Base-by-base conservation (phyloP, 1,140 invertebrate species). In the Penaeus indicus region DNA sequence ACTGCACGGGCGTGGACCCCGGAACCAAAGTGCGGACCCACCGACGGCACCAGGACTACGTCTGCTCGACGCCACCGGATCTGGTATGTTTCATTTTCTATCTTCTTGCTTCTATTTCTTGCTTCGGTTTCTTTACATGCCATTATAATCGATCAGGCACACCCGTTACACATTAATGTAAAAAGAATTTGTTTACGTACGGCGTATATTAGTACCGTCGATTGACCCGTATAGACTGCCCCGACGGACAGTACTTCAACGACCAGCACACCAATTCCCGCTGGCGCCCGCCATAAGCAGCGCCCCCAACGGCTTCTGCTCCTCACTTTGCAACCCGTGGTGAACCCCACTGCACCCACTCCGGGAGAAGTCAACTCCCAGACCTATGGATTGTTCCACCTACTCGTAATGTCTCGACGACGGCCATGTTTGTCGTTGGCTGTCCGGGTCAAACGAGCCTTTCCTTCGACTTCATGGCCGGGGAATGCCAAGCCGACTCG, bases 1-100 rank as follows among this genome's bases (percentile, higher is more conserved):
- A 77, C 69, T 85, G 84, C 27, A 11, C 84, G 77, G 84, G 69
- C 19, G 32, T 62, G 47, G 69, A 77, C 22, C 22, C 27, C 47
- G 84, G 84, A 10, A 42, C 27, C 38, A 60, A 60, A 4, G 84
- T 85, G 69, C 72, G 69, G 84, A 69, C 84, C 84, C 47, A 85
- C 84, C 21, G 84, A 85, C 69, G 77, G 84, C 62, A 85, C 84
- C 42, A 85, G 69, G 77, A 85, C 69, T 85, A 85, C 69, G 67
- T 60, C 5, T 85, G 72, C 27, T 54, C 54, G 54, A 54, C 54
- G 54, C 54, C 54, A 13, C 54, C 10, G n/a, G 22, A 1, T 79
- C 22, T 79, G 22, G n/a, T 54, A 38, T 16, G 21, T 32, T 21
- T 13, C 13, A 54, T n/a, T 81, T 8, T 3, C 21, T 25, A 62